phyloP scores from a whole-genome alignment of 2,888 invertebrate species.

The Syritta pipiens region DNA sequence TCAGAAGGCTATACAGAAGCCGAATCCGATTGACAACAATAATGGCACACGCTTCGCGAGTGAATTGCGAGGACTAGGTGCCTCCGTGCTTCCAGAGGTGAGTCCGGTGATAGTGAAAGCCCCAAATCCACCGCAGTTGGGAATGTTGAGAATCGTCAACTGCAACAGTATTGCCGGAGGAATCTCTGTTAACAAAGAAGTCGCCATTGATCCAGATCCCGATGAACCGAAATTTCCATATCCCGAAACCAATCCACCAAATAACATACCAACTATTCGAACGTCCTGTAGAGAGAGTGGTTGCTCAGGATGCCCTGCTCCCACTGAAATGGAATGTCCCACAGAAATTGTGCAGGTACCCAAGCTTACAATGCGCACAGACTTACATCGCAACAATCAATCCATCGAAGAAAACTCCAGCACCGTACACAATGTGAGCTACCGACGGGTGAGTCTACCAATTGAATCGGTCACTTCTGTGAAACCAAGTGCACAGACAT shows the following conservation, averaged over 20 bases:
- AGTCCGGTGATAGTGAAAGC: slow-evolving; percentile 78
- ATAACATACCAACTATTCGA: slow-evolving; percentile 32
- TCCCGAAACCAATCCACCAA: slow-evolving; percentile 45
- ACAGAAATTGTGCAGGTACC: slow-evolving; percentile 10
- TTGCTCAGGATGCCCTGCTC: slow-evolving; percentile 39
- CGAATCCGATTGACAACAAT: slow-evolving; percentile 18
- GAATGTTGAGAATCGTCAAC: slow-evolving; percentile 71
- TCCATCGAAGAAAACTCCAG: slow-evolving; percentile 41
- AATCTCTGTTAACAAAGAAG: slow-evolving; percentile 78
- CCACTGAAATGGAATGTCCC: slow-evolving; percentile 20
- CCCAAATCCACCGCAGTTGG: slow-evolving; percentile 74
- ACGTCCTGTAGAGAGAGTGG: slow-evolving; percentile 45
- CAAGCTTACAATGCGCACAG: slow-evolving; percentile 39
- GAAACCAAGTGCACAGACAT: background rate
- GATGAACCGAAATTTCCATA: slow-evolving; percentile 59
- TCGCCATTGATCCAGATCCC: slow-evolving; percentile 78
- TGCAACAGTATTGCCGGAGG: slow-evolving; percentile 67
- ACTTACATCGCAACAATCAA: slow-evolving; percentile 44
- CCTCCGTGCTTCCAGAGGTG: slow-evolving; percentile 77
- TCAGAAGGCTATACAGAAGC: slow-evolving; percentile 69
- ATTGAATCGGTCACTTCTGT: slow-evolving; percentile 2
- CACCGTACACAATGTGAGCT: slow-evolving; percentile 11
- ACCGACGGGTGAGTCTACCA: slow-evolving; percentile 47
- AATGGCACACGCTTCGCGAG: slow-evolving; percentile 61
- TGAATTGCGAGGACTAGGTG: slow-evolving; percentile 74